Base-by-base conservation (phyloP, 2,888 invertebrate genomes). In the Mesorhabditis spiculigera region DNA sequence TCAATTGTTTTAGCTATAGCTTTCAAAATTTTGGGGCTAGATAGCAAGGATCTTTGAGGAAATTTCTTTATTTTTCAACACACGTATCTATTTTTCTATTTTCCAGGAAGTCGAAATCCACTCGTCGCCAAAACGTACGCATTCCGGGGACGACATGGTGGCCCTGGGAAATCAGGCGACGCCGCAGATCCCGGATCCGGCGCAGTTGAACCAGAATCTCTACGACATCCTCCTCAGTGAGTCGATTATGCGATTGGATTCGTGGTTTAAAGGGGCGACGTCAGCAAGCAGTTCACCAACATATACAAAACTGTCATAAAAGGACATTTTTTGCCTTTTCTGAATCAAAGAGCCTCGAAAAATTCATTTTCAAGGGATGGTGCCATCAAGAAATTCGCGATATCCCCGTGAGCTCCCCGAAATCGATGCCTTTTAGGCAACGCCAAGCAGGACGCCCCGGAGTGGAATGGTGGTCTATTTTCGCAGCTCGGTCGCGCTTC, bases 101-200 rank as follows among this genome's bases (percentile, higher is more conserved):
- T n/a, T n/a, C n/a, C 58, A 50, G 58, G 58, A 50, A 50, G 58
- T 50, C 58, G 58, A 50, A 50, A 10, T 50, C 58, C 58, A 50
- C 58, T 50, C 58, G 2, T 50, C 58, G 8, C 58, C 58, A 10
- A 50, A 50, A 50, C 58, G 58, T 13, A 13, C 58, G 8, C 58
- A 50, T 50, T 50, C 58, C 58, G 58, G 58, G 8, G 58, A 50
- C n/a, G 58, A 50, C 58, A 50, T 50, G 58, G 58, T 50, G 10
- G 58, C 10, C 0, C n/a, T 50, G 58, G 58, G 10, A 0, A 50
- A 50, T n/a, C 10, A 13, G 10, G 8, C 58, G 58, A 10, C 8
- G 8, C 58, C 58, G 58, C 28, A 28, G 28, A 50, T 50, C 58
- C 58, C 58, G n/a, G 58, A 50, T 2, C 2, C 58, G 58, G 8